phyloP scores from a whole-genome alignment of 53 echinoderm and acorn worm species.

The Echinarachnius parma region DNA sequence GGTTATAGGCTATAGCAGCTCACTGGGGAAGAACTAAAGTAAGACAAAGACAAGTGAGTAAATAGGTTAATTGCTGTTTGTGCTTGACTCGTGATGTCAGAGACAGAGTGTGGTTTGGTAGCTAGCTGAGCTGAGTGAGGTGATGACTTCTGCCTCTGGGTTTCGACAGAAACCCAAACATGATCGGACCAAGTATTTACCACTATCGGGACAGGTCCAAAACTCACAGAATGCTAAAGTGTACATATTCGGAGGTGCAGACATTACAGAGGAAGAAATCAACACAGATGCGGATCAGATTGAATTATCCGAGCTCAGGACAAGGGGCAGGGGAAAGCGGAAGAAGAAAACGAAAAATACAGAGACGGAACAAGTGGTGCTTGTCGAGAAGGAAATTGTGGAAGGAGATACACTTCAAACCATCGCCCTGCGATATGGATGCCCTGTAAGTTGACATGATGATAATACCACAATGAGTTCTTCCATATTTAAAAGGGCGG shows the following conservation, averaged over 20 bases:
- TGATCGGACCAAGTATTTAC: conserved; percentile 31
- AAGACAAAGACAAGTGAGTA: too few relatives aligned
- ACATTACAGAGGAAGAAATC: conserved; percentile 69
- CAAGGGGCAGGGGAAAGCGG: conserved; percentile 46
- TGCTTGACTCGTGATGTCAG: too few relatives aligned
- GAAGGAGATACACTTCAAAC: conserved; percentile 71
- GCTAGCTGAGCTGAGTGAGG: too few relatives aligned
- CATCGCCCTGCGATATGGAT: conserved; percentile 78
- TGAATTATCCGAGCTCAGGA: conserved; percentile 67
- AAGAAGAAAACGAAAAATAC: conserved; percentile 40
- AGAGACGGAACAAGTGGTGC: conserved; percentile 46
- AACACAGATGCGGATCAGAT: conserved; percentile 22
- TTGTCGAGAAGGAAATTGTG: conserved; percentile 74
- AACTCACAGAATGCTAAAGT: conserved; percentile 75
- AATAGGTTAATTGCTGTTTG: too few relatives aligned
- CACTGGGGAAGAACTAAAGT: too few relatives aligned
- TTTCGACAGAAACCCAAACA: conserved; percentile 38
- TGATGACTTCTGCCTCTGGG: conserved; percentile 29
- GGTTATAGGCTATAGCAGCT: too few relatives aligned
- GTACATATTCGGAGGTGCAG: conserved; percentile 76
- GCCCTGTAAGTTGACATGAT: conserved; percentile 86
- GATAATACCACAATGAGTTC: conserved; percentile 3
- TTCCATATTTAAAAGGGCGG: too few relatives aligned
- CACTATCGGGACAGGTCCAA: conserved; percentile 70
- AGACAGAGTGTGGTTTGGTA: too few relatives aligned